These are phyloP conservation scores for Neelides folsomi DNA, from an alignment of 2,888 invertebrate species.

Conservation along the genomic window DNA sequence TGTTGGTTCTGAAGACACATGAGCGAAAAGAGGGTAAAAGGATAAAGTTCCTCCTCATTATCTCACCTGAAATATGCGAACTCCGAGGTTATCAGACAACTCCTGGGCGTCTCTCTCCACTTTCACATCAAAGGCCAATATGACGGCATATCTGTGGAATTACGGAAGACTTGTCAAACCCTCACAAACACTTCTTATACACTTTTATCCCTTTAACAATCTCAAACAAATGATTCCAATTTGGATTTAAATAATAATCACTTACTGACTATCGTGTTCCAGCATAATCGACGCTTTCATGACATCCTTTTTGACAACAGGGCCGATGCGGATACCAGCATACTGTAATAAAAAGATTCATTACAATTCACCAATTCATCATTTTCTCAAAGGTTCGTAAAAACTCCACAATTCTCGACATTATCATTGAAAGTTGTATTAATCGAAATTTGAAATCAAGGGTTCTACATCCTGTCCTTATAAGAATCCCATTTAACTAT, in stretches of 20 bases:
- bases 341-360: slow-evolving; percentile 64
- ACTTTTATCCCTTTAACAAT: not conserved
- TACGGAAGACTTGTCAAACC: too few relatives aligned
- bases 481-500: too few relatives aligned
- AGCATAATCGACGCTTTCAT: slow-evolving; percentile 99
- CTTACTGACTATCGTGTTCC: slow-evolving; percentile 89
- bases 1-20: too few relatives aligned
- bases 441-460: too few relatives aligned
- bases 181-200: not conserved
- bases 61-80: slow-evolving; percentile 64
- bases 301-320: slow-evolving; percentile 97
- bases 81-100: slow-evolving; percentile 81
- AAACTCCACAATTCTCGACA: too few relatives aligned
- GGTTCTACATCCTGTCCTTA: too few relatives aligned
- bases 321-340: slow-evolving; percentile 95
- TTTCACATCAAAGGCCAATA: slow-evolving; percentile 98
- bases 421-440: too few relatives aligned
- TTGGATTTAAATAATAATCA: not conserved
- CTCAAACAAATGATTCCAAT: not conserved
- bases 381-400: too few relatives aligned
- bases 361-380: too few relatives aligned
- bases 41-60: not conserved
- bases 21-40: too few relatives aligned
- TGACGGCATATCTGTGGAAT: slow-evolving; percentile 68
- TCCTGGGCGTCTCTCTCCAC: slow-evolving; percentile 97